A percentile compares a stretch with the other conserved stretches of the same genome.
These are phyloP conservation scores for Stichodactyla mertensii DNA, from an alignment of 64 coral and sea anemone genomes.

Conservation along the genomic window DNA sequence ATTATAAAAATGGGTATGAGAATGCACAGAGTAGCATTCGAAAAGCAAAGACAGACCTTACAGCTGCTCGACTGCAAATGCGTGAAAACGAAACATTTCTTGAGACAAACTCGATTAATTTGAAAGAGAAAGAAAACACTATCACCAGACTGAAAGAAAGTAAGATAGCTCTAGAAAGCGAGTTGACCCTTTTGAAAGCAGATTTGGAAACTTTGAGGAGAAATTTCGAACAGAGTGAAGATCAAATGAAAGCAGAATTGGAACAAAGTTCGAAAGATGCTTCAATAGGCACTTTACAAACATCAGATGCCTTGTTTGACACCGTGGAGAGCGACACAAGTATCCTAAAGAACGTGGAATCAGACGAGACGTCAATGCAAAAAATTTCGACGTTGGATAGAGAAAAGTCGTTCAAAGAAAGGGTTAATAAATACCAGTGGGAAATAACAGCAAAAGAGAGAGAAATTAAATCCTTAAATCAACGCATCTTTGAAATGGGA, in stretches of 20 bases:
- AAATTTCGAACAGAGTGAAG: slow-evolving; percentile 37
- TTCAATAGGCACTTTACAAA: slow-evolving; percentile 28
- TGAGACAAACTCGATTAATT: slow-evolving; percentile 14
- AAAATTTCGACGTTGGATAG: slow-evolving; percentile 34
- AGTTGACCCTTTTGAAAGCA: not conserved
- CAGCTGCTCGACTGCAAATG: slow-evolving; percentile 24
- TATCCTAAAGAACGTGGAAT: not conserved
- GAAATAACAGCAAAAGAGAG: slow-evolving; percentile 19
- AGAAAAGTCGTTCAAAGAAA: slow-evolving; percentile 35
- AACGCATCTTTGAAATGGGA: not conserved
- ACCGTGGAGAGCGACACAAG: slow-evolving; percentile 27
- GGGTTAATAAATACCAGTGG: slow-evolving; percentile 32
- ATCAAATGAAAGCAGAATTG: slow-evolving; percentile 6
- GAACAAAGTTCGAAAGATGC: slow-evolving; percentile 44
- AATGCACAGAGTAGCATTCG: slow-evolving; percentile 21
- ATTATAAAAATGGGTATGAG: slow-evolving; percentile 48
- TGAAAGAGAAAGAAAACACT: slow-evolving; percentile 40
- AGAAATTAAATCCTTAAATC: not conserved
- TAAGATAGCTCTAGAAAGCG: slow-evolving; percentile 42
- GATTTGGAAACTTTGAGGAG: slow-evolving; percentile 21
- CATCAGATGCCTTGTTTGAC: slow-evolving; percentile 5
- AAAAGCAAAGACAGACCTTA: slow-evolving; percentile 43
- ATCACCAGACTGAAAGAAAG: slow-evolving; percentile 26
- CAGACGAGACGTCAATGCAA: slow-evolving; percentile 22
- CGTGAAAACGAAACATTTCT: slow-evolving; percentile 36